Percentiles rank a stretch among this genome's conserved stretches.
These are phyloP conservation scores for Lycodopsis pacificus DNA, from an alignment of 2,797 vertebrate genomes.

Conservation along the genomic window DNA sequence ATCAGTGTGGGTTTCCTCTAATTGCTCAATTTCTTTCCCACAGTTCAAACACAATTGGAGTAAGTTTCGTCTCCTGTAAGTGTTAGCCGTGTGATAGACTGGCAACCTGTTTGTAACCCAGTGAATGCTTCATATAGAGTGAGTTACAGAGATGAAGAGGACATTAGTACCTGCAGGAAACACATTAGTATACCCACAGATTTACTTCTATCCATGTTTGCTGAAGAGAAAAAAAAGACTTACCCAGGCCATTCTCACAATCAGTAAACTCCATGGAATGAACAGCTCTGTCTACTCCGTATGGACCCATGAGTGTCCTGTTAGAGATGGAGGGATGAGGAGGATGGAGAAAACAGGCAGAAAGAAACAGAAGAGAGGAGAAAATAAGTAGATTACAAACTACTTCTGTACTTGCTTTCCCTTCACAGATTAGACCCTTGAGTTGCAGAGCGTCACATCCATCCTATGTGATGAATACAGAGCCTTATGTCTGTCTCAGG, in stretches of 20 bases:
- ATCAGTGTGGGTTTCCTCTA: background rate
- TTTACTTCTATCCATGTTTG: background rate
- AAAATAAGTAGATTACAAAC: conserved; percentile 1
- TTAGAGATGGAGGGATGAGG: background rate
- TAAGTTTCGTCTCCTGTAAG: background rate
- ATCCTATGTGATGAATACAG: background rate
- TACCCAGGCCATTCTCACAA: conserved; percentile 91
- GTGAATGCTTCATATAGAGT: background rate
- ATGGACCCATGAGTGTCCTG: conserved; percentile 94
- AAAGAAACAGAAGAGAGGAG: conserved; percentile 8
- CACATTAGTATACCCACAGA: background rate
- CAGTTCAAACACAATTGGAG: background rate
- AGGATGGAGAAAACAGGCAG: background rate
- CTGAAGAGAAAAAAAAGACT: conserved; percentile 26
- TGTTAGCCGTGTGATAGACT: background rate
- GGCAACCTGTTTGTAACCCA: background rate
- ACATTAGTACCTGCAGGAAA: background rate
- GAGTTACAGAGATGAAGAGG: background rate
- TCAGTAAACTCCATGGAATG: conserved; percentile 91
- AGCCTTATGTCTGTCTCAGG: background rate
- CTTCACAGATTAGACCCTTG: background rate
- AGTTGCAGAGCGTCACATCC: background rate
- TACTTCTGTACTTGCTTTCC: background rate
- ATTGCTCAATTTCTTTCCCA: background rate
- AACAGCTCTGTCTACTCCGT: conserved; percentile 88